Evolutionary conservation across 2,113 vertebrate genomes (phyloP).

Genomic region (Alces alces): DNA sequence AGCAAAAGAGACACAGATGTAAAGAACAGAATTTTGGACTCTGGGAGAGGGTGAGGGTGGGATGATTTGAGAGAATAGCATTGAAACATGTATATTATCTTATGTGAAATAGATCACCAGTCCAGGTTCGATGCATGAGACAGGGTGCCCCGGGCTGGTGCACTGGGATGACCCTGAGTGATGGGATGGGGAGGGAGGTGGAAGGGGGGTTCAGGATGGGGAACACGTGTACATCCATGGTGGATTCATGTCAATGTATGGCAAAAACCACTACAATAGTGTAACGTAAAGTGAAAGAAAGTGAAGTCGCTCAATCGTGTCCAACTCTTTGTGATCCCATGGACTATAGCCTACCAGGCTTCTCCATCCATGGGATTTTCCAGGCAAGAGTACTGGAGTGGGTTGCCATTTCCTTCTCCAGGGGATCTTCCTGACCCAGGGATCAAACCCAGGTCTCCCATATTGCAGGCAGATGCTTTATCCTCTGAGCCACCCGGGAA

Average conservation of each 20-base stretch:
- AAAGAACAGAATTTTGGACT: not conserved
- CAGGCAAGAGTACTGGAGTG: not conserved
- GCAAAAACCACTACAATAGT: not conserved
- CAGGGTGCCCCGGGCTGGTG: not conserved
- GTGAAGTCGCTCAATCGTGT: rapidly evolving
- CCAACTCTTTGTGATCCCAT: not conserved
- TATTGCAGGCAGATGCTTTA: not conserved
- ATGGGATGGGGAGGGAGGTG: not conserved
- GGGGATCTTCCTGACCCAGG: not conserved
- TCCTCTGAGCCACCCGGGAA: not conserved
- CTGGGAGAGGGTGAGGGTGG: not conserved
- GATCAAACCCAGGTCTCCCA: not conserved
- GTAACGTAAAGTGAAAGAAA: not conserved
- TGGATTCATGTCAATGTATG: not conserved
- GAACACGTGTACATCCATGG: not conserved
- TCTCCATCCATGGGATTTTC: not conserved
- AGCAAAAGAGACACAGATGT: not conserved
- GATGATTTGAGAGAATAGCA: not conserved
- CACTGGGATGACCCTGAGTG: not conserved
- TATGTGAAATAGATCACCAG: not conserved
- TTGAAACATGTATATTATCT: not conserved
- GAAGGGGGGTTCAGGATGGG: not conserved
- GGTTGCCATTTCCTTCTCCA: not conserved
- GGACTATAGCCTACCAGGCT: not conserved
- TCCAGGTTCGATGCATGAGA: not conserved